Base-by-base conservation (phyloP, 1,140 invertebrate species). In the Atopsyche davidsoni region DNA sequence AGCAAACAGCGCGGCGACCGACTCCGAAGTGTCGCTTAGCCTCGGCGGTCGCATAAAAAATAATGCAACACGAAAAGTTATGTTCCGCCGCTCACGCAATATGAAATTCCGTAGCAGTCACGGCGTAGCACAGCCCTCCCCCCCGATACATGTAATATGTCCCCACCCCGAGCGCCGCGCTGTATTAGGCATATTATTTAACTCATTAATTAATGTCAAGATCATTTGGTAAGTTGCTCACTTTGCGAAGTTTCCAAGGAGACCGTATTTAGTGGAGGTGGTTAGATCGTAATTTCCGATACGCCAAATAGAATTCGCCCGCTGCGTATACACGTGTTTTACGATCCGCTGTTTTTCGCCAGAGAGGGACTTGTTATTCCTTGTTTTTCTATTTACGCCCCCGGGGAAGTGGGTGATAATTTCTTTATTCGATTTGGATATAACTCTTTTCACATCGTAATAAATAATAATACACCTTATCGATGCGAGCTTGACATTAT, bases 131-230 rank as follows among this genome's bases (percentile, higher is more conserved):
- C n/a, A n/a, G n/a, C n/a, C n/a, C n/a, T n/a, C n/a, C n/a, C n/a
- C n/a, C n/a, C n/a, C n/a, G n/a, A n/a, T n/a, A n/a, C 35, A n/a
- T 38, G 16, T 38, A 14, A 9, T 21, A 16, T 35, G 13, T 35
- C 17, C 17, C 3, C 17, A n/a, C 11, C 13, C 3, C 17, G 17
- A 19, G 18, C 13, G 24, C 1, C 43, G 35, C 43, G 31, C 31
- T 46, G 35, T 28, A 46, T 46, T 34, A 34, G 43, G 31, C 35
- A 19, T 21, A 46, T 46, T 34, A 46, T 46, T 35, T 18, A 34
- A 46, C 43, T 46, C 43, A 46, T 46, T 46, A 46, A 46, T 46
- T 46, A 46, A 35, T 22, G 43, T 34, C 43, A 46, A 46, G 43
- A 34, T 46, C 43, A 35, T 34, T 46, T 46, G 31, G 43, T 35